These are phyloP conservation scores for Lepidostoma basale DNA, from an alignment of 1,140 invertebrate genomes.

Conservation along the genomic window DNA sequence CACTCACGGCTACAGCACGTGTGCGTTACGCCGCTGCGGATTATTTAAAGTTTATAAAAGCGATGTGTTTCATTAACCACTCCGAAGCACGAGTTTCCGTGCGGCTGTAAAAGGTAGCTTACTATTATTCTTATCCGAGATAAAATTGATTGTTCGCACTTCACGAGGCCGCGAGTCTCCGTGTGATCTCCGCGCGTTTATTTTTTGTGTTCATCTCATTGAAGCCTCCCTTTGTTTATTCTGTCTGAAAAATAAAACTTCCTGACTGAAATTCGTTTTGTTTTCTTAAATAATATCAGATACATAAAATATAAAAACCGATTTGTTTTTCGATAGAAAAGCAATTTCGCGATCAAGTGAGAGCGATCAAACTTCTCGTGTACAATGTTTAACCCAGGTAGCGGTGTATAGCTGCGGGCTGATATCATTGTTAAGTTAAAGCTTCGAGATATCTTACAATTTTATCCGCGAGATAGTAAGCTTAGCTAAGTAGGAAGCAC, in stretches of 20 bases:
- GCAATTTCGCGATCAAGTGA: slow-evolving; percentile 18
- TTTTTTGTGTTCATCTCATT: not conserved
- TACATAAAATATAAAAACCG: not conserved
- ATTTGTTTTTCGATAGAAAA: slow-evolving; percentile 7
- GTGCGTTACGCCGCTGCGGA: too few relatives aligned
- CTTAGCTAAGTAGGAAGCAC: slow-evolving; percentile 1
- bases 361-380: not conserved
- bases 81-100: too few relatives aligned
- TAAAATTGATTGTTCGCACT: too few relatives aligned
- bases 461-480: slow-evolving; percentile 11
- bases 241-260: not conserved
- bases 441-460: slow-evolving; percentile 31
- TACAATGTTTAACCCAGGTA: not conserved
- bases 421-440: slow-evolving; percentile 28
- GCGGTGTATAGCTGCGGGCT: not conserved
- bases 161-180: not conserved
- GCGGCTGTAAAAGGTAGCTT: too few relatives aligned
- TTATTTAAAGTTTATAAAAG: too few relatives aligned
- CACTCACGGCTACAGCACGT: too few relatives aligned
- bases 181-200: not conserved
- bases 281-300: too few relatives aligned
- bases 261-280: not conserved
- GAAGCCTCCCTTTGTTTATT: not conserved
- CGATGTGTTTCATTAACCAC: too few relatives aligned
- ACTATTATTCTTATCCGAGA: too few relatives aligned